These are phyloP conservation scores for Dinothrombium tinctorium DNA, from an alignment of 1,140 invertebrate genomes.

Conservation along the genomic window DNA sequence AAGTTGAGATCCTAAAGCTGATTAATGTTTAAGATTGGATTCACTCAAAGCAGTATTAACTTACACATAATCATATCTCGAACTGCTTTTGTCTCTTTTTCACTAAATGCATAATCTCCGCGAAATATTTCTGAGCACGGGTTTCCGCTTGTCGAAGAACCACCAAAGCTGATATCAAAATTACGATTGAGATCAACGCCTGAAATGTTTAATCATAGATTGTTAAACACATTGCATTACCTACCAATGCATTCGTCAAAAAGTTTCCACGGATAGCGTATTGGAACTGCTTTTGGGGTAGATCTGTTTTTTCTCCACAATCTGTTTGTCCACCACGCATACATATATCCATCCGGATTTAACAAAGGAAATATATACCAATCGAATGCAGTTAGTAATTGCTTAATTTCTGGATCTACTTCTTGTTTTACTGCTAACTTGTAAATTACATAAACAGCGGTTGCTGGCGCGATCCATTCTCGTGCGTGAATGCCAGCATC, in stretches of 20 bases:
- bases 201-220: constrained; percentile 48
- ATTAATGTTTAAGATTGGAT: too few relatives aligned
- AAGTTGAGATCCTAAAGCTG: too few relatives aligned
- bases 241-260: background rate
- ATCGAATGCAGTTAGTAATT: constrained; percentile 15
- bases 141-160: background rate
- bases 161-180: constrained; percentile 30
- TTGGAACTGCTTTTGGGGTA: background rate
- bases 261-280: background rate
- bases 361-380: constrained; percentile 23
- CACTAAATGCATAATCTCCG: constrained; percentile 18
- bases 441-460: constrained; percentile 38
- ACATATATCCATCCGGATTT: constrained; percentile 46
- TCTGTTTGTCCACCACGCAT: constrained; percentile 20
- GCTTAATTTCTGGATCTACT: background rate
- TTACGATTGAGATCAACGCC: constrained; percentile 13
- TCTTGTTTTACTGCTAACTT: constrained; percentile 21
- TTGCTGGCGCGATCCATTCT: constrained; percentile 46
- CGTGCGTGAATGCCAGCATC: constrained; percentile 48
- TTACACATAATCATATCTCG: background rate
- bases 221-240: constrained; percentile 42
- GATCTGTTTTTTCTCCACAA: constrained; percentile 17
- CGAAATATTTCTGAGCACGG: constrained; percentile 16
- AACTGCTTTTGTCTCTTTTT: constrained; percentile 16
- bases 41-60: constrained; percentile 13